Percentiles rank a stretch among this genome's conserved stretches.
phyloP scores from a whole-genome alignment of 2,113 vertebrate genomes.

The Pseudorasbora parva region DNA sequence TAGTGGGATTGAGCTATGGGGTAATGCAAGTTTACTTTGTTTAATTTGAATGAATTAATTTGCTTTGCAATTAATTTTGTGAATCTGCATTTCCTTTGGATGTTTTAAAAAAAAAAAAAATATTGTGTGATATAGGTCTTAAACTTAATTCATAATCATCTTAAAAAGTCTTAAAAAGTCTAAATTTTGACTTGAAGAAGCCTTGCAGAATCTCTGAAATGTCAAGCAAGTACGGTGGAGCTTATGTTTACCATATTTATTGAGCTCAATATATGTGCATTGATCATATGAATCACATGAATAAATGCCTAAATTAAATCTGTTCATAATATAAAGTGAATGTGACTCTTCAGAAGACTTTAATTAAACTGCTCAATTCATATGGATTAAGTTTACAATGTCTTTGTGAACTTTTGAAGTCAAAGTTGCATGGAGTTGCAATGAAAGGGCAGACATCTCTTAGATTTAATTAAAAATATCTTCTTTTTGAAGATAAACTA shows the following conservation, averaged over 20 bases:
- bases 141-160: too few species aligned
- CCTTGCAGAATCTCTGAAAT: not conserved
- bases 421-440: not conserved
- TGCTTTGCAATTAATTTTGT: too few species aligned
- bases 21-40: too few species aligned
- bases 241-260: not conserved
- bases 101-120: too few species aligned
- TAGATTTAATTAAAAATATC: too few species aligned
- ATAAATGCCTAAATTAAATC: not conserved
- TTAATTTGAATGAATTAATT: too few species aligned
- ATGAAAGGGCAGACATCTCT: not conserved
- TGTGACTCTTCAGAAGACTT: not conserved
- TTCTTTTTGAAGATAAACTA: not conserved
- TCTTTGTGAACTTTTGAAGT: not conserved
- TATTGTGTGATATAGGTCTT: too few species aligned
- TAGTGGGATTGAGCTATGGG: too few species aligned
- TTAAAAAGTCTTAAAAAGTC: too few species aligned
- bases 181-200: too few species aligned
- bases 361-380: not conserved
- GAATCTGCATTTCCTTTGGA: too few species aligned
- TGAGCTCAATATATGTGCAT: not conserved
- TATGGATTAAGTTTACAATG: not conserved
- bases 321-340: not conserved
- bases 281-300: not conserved
- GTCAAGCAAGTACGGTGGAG: not conserved